Conservation (phyloP, 2,888 invertebrate genomes). For the Apodemia mormo region DNA sequence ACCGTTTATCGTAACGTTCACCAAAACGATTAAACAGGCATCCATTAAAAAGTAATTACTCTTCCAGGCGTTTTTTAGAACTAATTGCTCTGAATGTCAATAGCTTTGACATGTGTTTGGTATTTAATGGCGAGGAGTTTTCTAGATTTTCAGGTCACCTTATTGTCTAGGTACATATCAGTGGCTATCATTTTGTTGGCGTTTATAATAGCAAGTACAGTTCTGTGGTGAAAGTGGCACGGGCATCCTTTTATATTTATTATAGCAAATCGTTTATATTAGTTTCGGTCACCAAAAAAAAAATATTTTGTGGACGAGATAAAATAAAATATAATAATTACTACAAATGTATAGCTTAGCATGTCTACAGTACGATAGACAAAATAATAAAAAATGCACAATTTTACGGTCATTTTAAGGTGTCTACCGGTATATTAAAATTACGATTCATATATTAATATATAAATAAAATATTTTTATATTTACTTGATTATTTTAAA, state of each 20-base stretch:
- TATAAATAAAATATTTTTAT: too few species aligned
- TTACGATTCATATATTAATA: too few species aligned
- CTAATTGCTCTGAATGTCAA: constrained; percentile 32
- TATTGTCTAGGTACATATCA: constrained; percentile 48
- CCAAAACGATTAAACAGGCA: not conserved
- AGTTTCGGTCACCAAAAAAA: not conserved
- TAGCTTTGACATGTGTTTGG: constrained; percentile 39
- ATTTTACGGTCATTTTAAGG: too few species aligned
- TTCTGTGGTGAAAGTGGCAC: constrained; percentile 55
- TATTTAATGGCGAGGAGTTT: constrained; percentile 42
- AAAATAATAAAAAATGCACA: too few species aligned
- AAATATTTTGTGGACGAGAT: not conserved
- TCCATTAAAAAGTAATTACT: constrained; percentile 20
- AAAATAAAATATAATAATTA: not conserved
- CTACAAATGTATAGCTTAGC: too few species aligned
- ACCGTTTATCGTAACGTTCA: constrained; percentile 1
- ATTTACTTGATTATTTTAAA: too few species aligned
- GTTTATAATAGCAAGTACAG: not conserved
- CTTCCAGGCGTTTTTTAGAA: constrained; percentile 23
- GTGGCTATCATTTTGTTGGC: constrained; percentile 49
- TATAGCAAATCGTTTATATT: not conserved
- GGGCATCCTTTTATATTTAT: constrained; percentile 47
- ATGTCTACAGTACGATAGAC: too few species aligned
- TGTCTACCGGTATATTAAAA: too few species aligned
- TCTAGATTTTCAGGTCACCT: constrained; percentile 59